Base-by-base conservation (phyloP, 2,797 vertebrate species). In the Echeneis naucrates region DNA sequence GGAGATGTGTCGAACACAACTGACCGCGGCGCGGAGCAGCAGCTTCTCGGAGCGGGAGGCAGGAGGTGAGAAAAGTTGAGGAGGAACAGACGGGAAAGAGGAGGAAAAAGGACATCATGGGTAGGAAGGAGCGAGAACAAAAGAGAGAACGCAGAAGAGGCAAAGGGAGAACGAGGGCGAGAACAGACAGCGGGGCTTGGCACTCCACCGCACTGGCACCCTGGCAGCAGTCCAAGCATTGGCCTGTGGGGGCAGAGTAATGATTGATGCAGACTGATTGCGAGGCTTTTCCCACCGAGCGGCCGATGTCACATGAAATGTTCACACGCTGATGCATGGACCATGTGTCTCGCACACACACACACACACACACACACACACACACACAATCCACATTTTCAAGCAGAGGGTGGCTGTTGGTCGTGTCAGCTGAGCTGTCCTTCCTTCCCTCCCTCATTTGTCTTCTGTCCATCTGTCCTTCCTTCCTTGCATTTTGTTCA, bases 241-340 rank as follows among this genome's bases (percentile, higher is more conserved):
- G 78, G 72, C 58, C 64, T 84, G 84, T 70, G 88, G 87, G 90
- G 85, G 92, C 78, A 53, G 75, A 64, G 75, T 44, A 74, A 60
- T 75, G 70, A 78, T 81, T 85, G 84, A 85, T 78, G 75, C 80
- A 69, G 75, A 65, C 66, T 14, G 78, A 78, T 77, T 6, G 52
- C 65, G n/a, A 86, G 81, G 72, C 58, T 83, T 87, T n/a, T 88
- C 87, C 86, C 88, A 85, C 84, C 64, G 27, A 44, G 83, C 68
- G 38, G 73, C 61, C 32, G 55, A 38, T 81, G 82, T 83, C 89
- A 83, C 72, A 6, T 72, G 75, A 85, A 81, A 57, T 60, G 64
- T 75, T 81, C 75, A 44, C 73, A 82, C 54, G 16, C 78, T 38
- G 13, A 65, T 59, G 33, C 72, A 70, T 23, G 2, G 72, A 57